Base-by-base conservation (phyloP, 2,113 vertebrate genomes). In the Pycnonotus jocosus region DNA sequence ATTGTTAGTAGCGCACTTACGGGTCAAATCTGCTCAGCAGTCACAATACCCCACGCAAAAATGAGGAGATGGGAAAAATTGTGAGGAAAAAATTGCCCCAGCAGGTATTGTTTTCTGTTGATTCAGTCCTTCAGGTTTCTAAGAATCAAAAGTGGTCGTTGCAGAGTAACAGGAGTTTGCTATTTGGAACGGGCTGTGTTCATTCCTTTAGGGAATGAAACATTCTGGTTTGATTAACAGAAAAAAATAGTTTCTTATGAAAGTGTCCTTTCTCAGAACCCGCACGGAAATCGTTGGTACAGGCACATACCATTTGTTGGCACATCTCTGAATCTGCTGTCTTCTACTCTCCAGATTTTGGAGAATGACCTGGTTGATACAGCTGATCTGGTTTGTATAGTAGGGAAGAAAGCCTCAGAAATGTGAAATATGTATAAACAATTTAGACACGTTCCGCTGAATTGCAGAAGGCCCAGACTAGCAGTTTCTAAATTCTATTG, bases 171-270 rank as follows among this genome's bases (percentile, higher is more conserved):
- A 15, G 25, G 23, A 85, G 42, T 65, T 81, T 72, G 74, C 42
- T 77, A 2, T 66, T 95, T 92, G 73, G 84, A 84, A 82, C 0
- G 0, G 40, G 18, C 65, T 87, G 61, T 0, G 0, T 31, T 80
- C 54, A n/a, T 92, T 92, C 84, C 87, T 80, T 61, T 57, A 54
- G 89, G 85, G 69, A 90, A 51, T 56, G 33, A 91, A 79, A 89
- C 91, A 79, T 95, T 76, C 86, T 92, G 93, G n/a, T 95, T 82
- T 96, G 71, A 88, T 93, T 95, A 95, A 58, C 40, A 17, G 71
- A 56, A 62, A 81, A 86, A 84, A 92, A 87, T 9, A 65, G 45
- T 73, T 91, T 73, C 73, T 92, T 85, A 54, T 0, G 0, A 62
- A 92, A 93, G 56, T 62, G 62, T 42, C 66, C 47, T 90, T 92